These are phyloP conservation scores for Chelonus insularis DNA, from an alignment of 1,140 invertebrate genomes.

Conservation along the genomic window DNA sequence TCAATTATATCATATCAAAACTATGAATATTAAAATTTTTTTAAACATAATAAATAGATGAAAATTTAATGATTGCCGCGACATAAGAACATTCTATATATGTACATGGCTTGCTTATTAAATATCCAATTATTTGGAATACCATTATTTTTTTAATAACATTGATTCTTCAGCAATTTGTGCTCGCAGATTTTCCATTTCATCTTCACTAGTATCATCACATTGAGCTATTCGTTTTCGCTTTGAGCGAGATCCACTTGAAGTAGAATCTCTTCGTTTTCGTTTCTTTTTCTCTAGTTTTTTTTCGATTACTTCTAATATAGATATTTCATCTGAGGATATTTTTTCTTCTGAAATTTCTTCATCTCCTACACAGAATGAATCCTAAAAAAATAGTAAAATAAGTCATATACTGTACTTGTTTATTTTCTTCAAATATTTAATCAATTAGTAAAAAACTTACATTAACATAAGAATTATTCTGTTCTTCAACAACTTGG, in stretches of 20 bases:
- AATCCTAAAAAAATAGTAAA: constrained; percentile 31
- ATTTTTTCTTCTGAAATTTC: constrained; percentile 16
- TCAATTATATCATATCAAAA: no score
- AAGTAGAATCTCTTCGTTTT: constrained; percentile 23
- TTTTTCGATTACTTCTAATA: constrained; percentile 19
- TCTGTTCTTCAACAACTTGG: constrained; percentile 32
- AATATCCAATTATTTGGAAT: no score
- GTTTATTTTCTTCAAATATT: background rate
- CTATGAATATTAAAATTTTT: no score
- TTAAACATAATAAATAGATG: no score
- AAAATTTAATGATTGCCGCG: no score
- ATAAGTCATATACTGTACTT: no score
- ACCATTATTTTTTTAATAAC: constrained; percentile 21
- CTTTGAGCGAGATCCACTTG: background rate
- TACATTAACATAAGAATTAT: constrained; percentile 49
- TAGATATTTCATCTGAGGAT: constrained; percentile 12
- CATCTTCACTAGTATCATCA: constrained; percentile 33
- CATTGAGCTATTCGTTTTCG: constrained; percentile 11
- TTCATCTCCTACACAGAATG: constrained; percentile 35
- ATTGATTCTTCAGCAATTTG: constrained; percentile 34
- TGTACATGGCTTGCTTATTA: no score
- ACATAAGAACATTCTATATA: no score
- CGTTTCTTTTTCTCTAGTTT: constrained; percentile 20
- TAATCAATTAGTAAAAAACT: constrained; percentile 20
- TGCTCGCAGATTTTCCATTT: constrained; percentile 31